Base-by-base conservation (phyloP, 2,113 vertebrate species). In the Colaptes auratus region DNA sequence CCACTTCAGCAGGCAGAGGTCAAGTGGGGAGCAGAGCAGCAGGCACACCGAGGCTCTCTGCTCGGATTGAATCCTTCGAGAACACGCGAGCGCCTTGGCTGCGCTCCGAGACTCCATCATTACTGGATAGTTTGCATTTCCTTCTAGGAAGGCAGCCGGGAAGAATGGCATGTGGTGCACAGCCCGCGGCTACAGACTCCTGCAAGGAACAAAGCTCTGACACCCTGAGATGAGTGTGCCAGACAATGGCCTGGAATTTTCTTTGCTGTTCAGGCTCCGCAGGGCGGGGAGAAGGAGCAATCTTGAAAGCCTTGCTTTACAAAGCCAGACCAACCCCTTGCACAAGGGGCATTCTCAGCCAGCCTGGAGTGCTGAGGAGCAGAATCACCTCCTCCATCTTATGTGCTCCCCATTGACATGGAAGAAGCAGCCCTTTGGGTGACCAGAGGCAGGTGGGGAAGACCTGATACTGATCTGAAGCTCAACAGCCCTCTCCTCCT, bases 71-170 rank as follows among this genome's bases (percentile, higher is more conserved):
- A 77, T 86, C 94, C 94, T 88, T 30, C 3, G 9, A 74, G 89
- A 93, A 85, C 87, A 74, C 1, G 6, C 44, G 4, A 76, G 71
- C 0, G 5, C 89, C 60, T 88, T 93, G 94, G 96, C 96, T 83
- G 82, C 3, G 2, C 82, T 92, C 96, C 92, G 82, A n/a, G 92
- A 14, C 92, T 89, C 91, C 82, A 74, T 77, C 88, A 27, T 93
- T 96, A 96, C 94, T 92, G 95, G 94, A 96, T 35, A 96, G 94
- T 85, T 89, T 90, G 87, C 89, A 82, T 93, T 82, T 95, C 92
- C 87, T 93, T 94, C 96, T 94, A 96, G 95, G 94, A 96, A 95
- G 86, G 81, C 89, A 66, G 92, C 72, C 31, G 42, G 79, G 89
- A 88, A 85, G 91, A 86, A 71, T n/a, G 24, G 90, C 80, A 86